Conservation (phyloP, 2,888 invertebrate genomes). For the Lamproptera curius region DNA sequence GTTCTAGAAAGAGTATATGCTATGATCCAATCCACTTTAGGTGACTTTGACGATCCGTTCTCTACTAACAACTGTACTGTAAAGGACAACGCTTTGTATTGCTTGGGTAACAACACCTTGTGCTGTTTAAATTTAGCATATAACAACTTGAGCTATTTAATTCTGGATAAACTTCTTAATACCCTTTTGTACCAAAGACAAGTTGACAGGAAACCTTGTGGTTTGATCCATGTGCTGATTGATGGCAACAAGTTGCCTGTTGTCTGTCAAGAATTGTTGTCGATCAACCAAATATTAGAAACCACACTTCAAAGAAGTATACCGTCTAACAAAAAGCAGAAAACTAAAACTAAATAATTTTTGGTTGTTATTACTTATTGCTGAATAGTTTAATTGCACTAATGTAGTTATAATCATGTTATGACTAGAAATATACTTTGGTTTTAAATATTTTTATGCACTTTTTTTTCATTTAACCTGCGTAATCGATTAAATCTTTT, state of each 20-base stretch:
- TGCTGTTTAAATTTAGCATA: conserved; percentile 49
- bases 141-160: conserved; percentile 41
- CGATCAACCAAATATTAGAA: conserved; percentile 39
- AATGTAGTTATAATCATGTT: too few species aligned
- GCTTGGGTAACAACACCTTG: conserved; percentile 47
- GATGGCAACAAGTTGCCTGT: conserved; percentile 53
- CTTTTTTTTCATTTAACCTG: too few species aligned
- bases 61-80: conserved; percentile 28
- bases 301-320: conserved; percentile 27
- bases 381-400: too few species aligned
- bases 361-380: too few species aligned
- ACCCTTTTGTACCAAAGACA: conserved; percentile 40
- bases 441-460: too few species aligned
- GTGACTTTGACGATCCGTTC: conserved; percentile 41
- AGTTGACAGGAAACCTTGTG: conserved; percentile 38
- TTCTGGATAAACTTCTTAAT: conserved; percentile 37
- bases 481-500: too few species aligned
- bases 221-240: conserved; percentile 44
- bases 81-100: conserved; percentile 32
- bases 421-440: too few species aligned
- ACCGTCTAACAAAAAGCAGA: conserved; percentile 26
- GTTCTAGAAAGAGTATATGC: conserved; percentile 36
- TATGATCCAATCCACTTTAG: conserved; percentile 33
- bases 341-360: too few species aligned
- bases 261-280: conserved; percentile 36